These are phyloP conservation scores for Coreius guichenoti DNA, from an alignment of 2,797 vertebrate species.

Conservation along the genomic window DNA sequence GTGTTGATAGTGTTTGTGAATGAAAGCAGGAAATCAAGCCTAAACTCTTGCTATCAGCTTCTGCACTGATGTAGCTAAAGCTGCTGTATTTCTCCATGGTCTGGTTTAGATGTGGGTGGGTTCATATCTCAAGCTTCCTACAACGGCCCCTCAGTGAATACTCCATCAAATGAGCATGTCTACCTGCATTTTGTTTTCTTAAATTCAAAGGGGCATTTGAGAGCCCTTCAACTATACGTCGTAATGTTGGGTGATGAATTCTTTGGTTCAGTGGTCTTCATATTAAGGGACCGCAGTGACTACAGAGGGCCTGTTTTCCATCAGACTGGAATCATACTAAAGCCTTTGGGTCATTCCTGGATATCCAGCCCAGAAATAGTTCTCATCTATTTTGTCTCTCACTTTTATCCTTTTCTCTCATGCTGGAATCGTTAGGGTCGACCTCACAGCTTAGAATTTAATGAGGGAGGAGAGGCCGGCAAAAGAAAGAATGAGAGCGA, in stretches of 20 bases:
- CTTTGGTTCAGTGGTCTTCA: slow-evolving; percentile 29
- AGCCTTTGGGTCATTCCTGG: slow-evolving; percentile 46
- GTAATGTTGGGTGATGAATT: slow-evolving; percentile 24
- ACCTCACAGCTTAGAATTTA: slow-evolving; percentile 49
- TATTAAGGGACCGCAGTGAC: slow-evolving; percentile 21
- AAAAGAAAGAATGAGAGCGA: slow-evolving; percentile 45
- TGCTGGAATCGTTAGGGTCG: slow-evolving; percentile 45
- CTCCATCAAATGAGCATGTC: not conserved
- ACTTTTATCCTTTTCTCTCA: slow-evolving; percentile 50
- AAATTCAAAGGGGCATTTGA: slow-evolving; percentile 22
- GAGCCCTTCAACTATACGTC: not conserved
- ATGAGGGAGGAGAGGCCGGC: slow-evolving; percentile 50
- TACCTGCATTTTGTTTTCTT: slow-evolving; percentile 15
- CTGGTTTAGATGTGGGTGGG: slow-evolving; percentile 9
- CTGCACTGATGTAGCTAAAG: slow-evolving; percentile 7
- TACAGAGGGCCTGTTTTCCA: slow-evolving; percentile 39
- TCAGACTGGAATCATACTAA: slow-evolving; percentile 39
- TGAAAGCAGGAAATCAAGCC: slow-evolving; percentile 15
- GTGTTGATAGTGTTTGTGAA: not conserved
- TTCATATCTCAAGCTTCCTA: slow-evolving; percentile 2
- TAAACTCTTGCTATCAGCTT: not conserved
- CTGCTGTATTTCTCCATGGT: slow-evolving; percentile 4
- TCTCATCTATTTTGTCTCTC: slow-evolving; percentile 43
- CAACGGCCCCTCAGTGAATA: not conserved
- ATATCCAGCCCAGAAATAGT: slow-evolving; percentile 44